Evolutionary conservation across 2,113 vertebrate species (phyloP).

Genomic region (Psettodes erumei): DNA sequence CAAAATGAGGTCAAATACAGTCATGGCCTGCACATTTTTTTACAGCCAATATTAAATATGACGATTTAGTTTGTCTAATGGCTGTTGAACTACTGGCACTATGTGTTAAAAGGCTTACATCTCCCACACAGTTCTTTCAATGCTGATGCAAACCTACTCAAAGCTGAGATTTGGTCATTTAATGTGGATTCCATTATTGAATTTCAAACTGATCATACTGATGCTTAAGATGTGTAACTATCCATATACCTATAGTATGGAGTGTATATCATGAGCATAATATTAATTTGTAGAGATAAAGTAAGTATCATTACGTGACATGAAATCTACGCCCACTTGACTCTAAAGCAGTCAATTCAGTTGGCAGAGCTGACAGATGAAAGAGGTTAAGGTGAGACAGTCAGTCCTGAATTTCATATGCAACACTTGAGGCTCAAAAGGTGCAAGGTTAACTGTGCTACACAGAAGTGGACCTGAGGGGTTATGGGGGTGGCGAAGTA

Average conservation of each 20-base stretch:
- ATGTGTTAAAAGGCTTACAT: neutral
- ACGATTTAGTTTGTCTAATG: neutral
- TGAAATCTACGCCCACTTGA: neutral
- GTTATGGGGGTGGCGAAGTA: slow-evolving; percentile 42
- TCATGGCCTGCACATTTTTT: neutral
- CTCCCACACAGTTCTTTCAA: neutral
- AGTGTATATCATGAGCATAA: neutral
- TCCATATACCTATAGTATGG: neutral
- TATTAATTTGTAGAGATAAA: neutral
- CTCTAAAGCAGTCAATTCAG: neutral
- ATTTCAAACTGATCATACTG: neutral
- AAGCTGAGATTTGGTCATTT: neutral
- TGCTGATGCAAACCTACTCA: neutral
- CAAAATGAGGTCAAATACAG: too few species aligned
- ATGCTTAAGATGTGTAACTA: too few species aligned
- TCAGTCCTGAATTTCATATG: slow-evolving; percentile 20
- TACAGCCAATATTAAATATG: neutral
- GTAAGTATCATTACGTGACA: neutral
- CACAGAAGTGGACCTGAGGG: slow-evolving; percentile 35
- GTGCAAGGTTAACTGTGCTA: slow-evolving; percentile 46
- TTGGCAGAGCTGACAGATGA: neutral
- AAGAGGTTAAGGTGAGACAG: slow-evolving; percentile 10
- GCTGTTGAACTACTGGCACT: neutral
- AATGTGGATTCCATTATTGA: neutral
- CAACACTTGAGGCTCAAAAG: slow-evolving; percentile 17